Evolutionary conservation across 2,113 vertebrate genomes (phyloP).

Genomic region (Daboia siamensis): DNA sequence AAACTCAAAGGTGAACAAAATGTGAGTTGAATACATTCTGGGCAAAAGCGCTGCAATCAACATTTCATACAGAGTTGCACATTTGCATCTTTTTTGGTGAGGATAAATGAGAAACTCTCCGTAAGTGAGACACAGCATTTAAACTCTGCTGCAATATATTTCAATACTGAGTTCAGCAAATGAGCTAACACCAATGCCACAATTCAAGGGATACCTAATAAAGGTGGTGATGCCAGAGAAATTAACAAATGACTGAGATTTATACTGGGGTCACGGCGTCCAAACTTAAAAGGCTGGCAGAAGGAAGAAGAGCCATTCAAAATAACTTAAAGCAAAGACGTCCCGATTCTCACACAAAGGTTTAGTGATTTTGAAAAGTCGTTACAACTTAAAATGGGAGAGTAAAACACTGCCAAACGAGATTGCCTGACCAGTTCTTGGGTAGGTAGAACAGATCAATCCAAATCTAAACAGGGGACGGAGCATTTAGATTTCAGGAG

Average conservation of each 20-base stretch:
- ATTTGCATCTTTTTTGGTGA: not conserved
- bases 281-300: not conserved
- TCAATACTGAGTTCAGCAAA: not conserved
- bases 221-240: not conserved
- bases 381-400: not conserved
- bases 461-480: not conserved
- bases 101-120: not conserved
- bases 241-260: not conserved
- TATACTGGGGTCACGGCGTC: not conserved
- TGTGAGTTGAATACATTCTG: not conserved
- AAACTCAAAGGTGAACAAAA: not conserved
- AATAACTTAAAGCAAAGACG: not conserved
- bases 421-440: not conserved
- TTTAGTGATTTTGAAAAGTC: not conserved
- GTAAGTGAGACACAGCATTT: not conserved
- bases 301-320: not conserved
- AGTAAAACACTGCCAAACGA: not conserved
- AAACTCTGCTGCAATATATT: not conserved
- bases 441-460: fast-evolving
- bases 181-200: not conserved
- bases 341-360: not conserved
- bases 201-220: not conserved
- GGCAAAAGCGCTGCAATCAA: not conserved
- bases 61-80: not conserved
- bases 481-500: not conserved